Evolutionary conservation across 2,888 invertebrate species (phyloP), one percentile per base, ranked within the genome.

Genomic region (Polydrusus tereticollis): DNA sequence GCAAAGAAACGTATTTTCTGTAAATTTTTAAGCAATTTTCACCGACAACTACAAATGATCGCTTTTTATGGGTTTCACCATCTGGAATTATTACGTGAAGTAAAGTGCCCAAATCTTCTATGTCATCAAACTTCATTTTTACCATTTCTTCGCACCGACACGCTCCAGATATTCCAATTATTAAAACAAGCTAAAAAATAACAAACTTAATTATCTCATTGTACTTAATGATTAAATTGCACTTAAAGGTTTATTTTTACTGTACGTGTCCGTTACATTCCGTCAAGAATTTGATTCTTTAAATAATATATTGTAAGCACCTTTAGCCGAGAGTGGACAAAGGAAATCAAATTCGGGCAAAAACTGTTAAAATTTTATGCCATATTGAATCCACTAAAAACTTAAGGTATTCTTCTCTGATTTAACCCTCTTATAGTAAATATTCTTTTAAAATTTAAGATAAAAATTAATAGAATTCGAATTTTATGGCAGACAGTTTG

Each of bases 101-200:
- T 26, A 70, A 29, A 29, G 50, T 43, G 10, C 67, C 70, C 26
- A 69, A 55, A 38, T 76, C 72, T 66, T 75, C 47, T 12, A 76
- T 68, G 45, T 75, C 63, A 18, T 75, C 63, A 23, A 68, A 47
- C 57, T 43, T 73, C 59, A 76, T 68, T 65, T 68, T 69, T n/a
- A 73, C 57, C 52, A 76, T 58, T 55, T 75, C 75, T 6, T 75
- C 67, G 7, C 73, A 55, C 55, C 73, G 58, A 33, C 75, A 75
- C 5, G 70, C 73, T 29, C 75, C 73, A 26, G 45, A 26, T 52
- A 73, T 36, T 16, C 75, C 75, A 63, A 72, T 63, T 43, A 75
- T 55, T 29, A 75, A 50, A 26, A 66, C 70, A 50, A 74, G 50
- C 72, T 74, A n/a, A 60, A 68, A 67, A 18, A 26, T 10, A 57